Base-by-base conservation (phyloP, 2,113 vertebrate genomes). In the Dermatemys mawii region DNA sequence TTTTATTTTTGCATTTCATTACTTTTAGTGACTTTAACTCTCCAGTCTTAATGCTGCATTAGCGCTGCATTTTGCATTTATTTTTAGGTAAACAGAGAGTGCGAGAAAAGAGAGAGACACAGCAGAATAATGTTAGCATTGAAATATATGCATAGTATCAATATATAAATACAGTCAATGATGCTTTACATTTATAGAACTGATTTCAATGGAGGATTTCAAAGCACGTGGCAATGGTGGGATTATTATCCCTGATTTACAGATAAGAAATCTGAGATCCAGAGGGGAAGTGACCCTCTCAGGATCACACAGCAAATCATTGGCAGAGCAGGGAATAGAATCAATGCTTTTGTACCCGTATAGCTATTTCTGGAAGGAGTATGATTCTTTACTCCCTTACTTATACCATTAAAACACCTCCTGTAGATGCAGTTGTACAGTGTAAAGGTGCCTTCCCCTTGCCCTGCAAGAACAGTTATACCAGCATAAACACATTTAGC, bases 1-100 rank as follows among this genome's bases (percentile, higher is more conserved):
- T 8, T 76, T n/a, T 83, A 89, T 84, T 92, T 93, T 50, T 89
- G 41, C 38, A 84, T 92, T 96, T 96, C 93, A 86, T 90, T 81
- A 70, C 73, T 55, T 81, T 93, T 94, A 26, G 75, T 35, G 81
- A 27, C 85, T 85, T 91, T 83, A 94, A 88, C 93, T 92, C 84
- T 93, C 0, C 1, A 94, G 86, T 35, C 91, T 86, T 87, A 84
- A 87, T 86, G 85, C 88, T 93, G 93, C 93, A 76, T 94, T 83
- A 73, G 2, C 29, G 67, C 29, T 14, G 50, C 76, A 78, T 1
- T 78, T 44, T 19, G 51, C 35, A 3, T 27, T 11, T 70, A 60
- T 32, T 63, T 4, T 60, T 63, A 14, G 1, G n/a, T 67, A 90
- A 86, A 38, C 16, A 38, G 63, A 70, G 63, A 70, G 35, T n/a